Evolutionary conservation across 92 coral and sea anemone species (phyloP), one percentile per base, ranked within the genome.

Genomic region (Bergia sp.): DNA sequence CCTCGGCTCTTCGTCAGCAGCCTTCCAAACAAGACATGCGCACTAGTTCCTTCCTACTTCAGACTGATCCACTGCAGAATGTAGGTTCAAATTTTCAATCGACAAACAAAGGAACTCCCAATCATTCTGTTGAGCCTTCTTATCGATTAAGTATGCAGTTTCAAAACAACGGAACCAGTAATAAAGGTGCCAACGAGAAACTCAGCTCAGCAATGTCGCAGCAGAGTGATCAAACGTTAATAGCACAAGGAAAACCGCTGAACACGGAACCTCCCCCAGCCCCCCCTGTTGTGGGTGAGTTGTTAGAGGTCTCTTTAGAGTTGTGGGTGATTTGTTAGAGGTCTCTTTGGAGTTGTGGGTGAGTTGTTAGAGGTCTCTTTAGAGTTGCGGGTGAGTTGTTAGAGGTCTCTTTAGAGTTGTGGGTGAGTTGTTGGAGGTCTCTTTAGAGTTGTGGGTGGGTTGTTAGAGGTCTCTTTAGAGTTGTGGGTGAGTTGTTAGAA

Each of bases 271-370:
- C 83, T 79, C 69, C 69, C 8, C 83, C 83, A 10, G 11, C 83
- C 3, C 83, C 83, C 3, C 66, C 83, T 10, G 41, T 49, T 12
- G 36, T 50, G 29, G 83, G 83, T 79, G 45, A 79, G 83, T 49
- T 23, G 41, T 47, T 47, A 12, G n/a, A 4, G 42, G 0, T 55
- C 20, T 10, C 16, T 23, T 36, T 79, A 49, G 58, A 53, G 58
- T 7, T 12, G 36, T 50, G 29, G 83, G 83, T 79, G 45, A 79
- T 67, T 49, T 23, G 41, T 47, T 47, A 12, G n/a, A 4, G 42
- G 0, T 55, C 20, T 10, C 16, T 23, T 36, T 79, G 29, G 58
- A 53, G 41, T 49, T 12, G 36, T 50, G 29, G 83, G 83, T 79
- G 45, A 79, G 83, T 49, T 23, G 41, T 47, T 47, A 12, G n/a